Evolutionary conservation across 2,888 invertebrate species (phyloP).

Genomic region (Nemapogon koenigi): DNA sequence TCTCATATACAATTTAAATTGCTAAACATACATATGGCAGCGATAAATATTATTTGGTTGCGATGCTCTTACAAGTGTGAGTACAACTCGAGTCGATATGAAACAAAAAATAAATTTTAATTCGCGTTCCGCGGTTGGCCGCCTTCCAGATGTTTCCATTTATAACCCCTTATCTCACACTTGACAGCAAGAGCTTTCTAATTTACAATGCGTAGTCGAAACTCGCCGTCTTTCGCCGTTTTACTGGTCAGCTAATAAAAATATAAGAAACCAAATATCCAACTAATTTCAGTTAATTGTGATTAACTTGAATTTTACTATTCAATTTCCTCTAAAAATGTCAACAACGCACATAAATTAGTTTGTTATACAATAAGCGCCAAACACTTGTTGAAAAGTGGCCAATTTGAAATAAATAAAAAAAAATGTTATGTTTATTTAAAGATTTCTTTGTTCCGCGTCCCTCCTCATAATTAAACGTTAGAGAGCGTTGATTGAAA

Average conservation of each 20-base stretch:
- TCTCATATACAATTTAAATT: constrained; percentile 3
- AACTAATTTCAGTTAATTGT: too few species aligned
- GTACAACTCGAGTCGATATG: constrained; percentile 8
- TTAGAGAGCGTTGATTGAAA: not conserved
- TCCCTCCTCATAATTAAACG: not conserved
- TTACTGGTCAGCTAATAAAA: too few species aligned
- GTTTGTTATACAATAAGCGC: too few species aligned
- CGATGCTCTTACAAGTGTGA: too few species aligned
- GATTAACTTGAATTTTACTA: too few species aligned
- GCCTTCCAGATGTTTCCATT: constrained; percentile 35
- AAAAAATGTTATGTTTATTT: too few species aligned
- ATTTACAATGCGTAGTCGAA: constrained; percentile 10
- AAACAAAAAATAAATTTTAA: constrained; percentile 10
- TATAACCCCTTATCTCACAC: constrained; percentile 34
- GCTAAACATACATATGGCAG: constrained; percentile 2
- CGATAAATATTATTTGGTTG: constrained; percentile 6
- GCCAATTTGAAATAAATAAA: too few species aligned
- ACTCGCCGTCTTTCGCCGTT: constrained; percentile 1
- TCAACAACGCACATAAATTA: too few species aligned
- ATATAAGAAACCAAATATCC: too few species aligned
- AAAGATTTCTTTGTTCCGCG: too few species aligned
- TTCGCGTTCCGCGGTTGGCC: constrained; percentile 25
- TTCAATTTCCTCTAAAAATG: too few species aligned
- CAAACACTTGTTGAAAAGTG: too few species aligned
- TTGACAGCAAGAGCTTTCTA: constrained; percentile 21